Evolutionary conservation across 1,140 invertebrate species (phyloP).

Genomic region (Adoxophyes honmai): DNA sequence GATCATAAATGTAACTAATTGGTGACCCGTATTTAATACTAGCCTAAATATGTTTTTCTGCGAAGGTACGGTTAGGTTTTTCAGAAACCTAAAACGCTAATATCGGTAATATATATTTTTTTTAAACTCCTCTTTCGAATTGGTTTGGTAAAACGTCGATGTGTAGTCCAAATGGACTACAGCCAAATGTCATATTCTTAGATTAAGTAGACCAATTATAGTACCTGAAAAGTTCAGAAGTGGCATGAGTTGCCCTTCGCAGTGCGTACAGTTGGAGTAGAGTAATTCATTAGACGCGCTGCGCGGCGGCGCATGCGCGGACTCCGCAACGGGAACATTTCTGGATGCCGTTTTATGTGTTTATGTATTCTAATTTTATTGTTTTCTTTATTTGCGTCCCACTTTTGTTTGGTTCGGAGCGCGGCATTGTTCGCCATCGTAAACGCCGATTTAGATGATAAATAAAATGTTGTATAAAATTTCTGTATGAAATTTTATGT

Average conservation of each 20-base stretch:
- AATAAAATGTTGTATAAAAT: conserved; percentile 67
- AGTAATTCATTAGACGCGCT: conserved; percentile 50
- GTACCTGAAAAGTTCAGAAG: too few species aligned
- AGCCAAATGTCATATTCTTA: too few species aligned
- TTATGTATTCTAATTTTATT: conserved; percentile 77
- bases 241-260: conserved; percentile 28
- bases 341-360: conserved; percentile 71
- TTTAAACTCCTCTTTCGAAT: too few species aligned
- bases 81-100: too few species aligned
- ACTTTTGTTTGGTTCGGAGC: conserved; percentile 73
- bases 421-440: conserved; percentile 71
- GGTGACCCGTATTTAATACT: too few species aligned
- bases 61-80: too few species aligned
- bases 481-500: conserved; percentile 15
- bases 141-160: too few species aligned
- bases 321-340: conserved; percentile 44
- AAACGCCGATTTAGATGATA: conserved; percentile 76
- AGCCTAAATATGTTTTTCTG: too few species aligned
- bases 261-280: conserved; percentile 26
- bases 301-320: conserved; percentile 41
- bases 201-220: too few species aligned
- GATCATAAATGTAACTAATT: too few species aligned
- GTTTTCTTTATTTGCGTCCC: conserved; percentile 76
- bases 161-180: too few species aligned
- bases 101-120: too few species aligned